Conservation (phyloP, 1,140 invertebrate genomes). For the Pseudachorutes palmiensis region DNA sequence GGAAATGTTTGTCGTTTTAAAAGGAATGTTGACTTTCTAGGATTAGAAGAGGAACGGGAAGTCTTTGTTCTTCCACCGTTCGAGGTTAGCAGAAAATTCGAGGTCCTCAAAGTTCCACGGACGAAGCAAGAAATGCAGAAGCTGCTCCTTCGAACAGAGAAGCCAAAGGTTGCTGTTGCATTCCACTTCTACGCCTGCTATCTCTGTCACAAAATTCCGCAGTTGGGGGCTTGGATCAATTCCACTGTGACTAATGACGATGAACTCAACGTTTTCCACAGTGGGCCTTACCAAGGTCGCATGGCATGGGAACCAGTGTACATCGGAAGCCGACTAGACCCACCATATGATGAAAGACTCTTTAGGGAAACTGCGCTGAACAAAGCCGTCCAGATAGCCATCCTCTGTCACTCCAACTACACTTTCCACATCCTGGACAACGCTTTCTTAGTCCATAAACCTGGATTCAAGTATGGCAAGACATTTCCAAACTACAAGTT, state of each 20-base stretch:
- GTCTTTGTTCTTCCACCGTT: slow-evolving; percentile 43
- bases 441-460: slow-evolving; percentile 76
- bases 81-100: background rate
- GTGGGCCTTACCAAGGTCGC: slow-evolving; percentile 40
- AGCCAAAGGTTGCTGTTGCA: background rate
- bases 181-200: background rate
- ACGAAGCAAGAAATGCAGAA: background rate
- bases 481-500: background rate
- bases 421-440: slow-evolving; percentile 83
- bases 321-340: slow-evolving; percentile 68
- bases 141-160: background rate
- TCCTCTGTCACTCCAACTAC: slow-evolving; percentile 74
- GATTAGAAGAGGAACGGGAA: background rate
- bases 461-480: slow-evolving; percentile 58
- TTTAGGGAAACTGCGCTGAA: slow-evolving; percentile 75
- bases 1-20: background rate
- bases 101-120: no score
- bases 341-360: slow-evolving; percentile 67
- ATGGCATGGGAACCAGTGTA: slow-evolving; percentile 73
- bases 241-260: background rate
- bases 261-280: background rate
- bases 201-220: background rate
- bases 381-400: slow-evolving; percentile 79
- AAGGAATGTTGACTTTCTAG: background rate
- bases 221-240: background rate